A percentile compares a stretch with the other conserved stretches of the same genome.
phyloP scores from a whole-genome alignment of 2,113 vertebrate species.

The Lipophrys pholis region DNA sequence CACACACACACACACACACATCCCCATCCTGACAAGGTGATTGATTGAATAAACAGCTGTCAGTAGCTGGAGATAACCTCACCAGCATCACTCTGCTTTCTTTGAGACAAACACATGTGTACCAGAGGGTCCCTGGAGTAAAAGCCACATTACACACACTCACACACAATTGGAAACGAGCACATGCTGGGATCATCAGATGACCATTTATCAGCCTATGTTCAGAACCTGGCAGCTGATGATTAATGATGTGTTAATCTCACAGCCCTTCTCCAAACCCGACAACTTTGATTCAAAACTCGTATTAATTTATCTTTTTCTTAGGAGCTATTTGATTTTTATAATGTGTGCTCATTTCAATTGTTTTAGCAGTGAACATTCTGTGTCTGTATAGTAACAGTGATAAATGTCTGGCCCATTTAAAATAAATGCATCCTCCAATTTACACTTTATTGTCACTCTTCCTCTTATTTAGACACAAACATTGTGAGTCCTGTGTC shows the following conservation, averaged over 20 bases:
- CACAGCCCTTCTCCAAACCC: slow-evolving; percentile 6
- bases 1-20: slow-evolving; percentile 81
- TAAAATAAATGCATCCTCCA: slow-evolving; percentile 29
- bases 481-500: slow-evolving; percentile 51
- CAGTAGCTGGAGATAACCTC: slow-evolving; percentile 83
- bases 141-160: slow-evolving; percentile 50
- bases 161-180: slow-evolving; percentile 38
- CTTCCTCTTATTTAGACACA: slow-evolving; percentile 15
- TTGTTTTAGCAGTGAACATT: not conserved
- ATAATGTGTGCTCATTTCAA: not conserved
- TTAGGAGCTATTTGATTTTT: not conserved
- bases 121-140: slow-evolving; percentile 64
- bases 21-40: slow-evolving; percentile 89
- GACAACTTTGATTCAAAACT: not conserved
- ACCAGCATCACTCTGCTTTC: slow-evolving; percentile 71
- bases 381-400: not conserved
- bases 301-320: not conserved
- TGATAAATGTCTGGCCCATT: not conserved
- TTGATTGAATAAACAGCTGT: slow-evolving; percentile 98
- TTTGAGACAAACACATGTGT: slow-evolving; percentile 46
- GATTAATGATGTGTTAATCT: slow-evolving; percentile 57
- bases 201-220: slow-evolving; percentile 55
- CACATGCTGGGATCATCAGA: slow-evolving; percentile 47
- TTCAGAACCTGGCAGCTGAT: slow-evolving; percentile 43
- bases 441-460: slow-evolving; percentile 27